Conservation (phyloP, 2,797 vertebrate species). For the Gadopsis marmoratus region DNA sequence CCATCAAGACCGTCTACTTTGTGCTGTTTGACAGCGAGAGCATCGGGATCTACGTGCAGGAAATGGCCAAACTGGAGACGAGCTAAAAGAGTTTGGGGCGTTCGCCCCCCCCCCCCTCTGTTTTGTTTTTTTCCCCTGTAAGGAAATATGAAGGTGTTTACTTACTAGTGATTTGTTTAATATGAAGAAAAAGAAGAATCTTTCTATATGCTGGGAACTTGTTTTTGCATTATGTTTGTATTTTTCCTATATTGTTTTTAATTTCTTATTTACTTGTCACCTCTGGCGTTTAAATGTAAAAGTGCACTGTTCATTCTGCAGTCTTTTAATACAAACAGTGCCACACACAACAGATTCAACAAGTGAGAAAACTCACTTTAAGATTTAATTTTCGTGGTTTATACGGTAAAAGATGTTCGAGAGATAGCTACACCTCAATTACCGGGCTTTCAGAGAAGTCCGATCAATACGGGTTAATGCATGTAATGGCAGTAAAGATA, state of each 20-base stretch:
- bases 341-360: slow-evolving; percentile 44
- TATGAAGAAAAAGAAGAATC: slow-evolving; percentile 57
- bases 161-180: slow-evolving; percentile 60
- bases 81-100: slow-evolving; percentile 83
- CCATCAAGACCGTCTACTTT: slow-evolving; percentile 98
- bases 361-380: slow-evolving; percentile 41
- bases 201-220: slow-evolving; percentile 71
- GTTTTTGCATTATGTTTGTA: slow-evolving; percentile 76
- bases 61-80: slow-evolving; percentile 96
- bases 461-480: slow-evolving; percentile 77
- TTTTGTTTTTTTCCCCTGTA: slow-evolving; percentile 34
- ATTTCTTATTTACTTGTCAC: slow-evolving; percentile 63
- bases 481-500: slow-evolving; percentile 61
- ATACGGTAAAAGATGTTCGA: slow-evolving; percentile 39
- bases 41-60: slow-evolving; percentile 98
- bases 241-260: slow-evolving; percentile 69
- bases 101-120: neutral
- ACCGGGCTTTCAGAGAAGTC: slow-evolving; percentile 70
- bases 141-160: slow-evolving; percentile 62
- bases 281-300: slow-evolving; percentile 59
- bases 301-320: slow-evolving; percentile 66
- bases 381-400: slow-evolving; percentile 58
- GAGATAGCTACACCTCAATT: slow-evolving; percentile 64
- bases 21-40: slow-evolving; percentile 99
- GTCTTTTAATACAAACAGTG: slow-evolving; percentile 63